phyloP scores from a whole-genome alignment of 2,888 invertebrate species.

The Dryococelus australis region DNA sequence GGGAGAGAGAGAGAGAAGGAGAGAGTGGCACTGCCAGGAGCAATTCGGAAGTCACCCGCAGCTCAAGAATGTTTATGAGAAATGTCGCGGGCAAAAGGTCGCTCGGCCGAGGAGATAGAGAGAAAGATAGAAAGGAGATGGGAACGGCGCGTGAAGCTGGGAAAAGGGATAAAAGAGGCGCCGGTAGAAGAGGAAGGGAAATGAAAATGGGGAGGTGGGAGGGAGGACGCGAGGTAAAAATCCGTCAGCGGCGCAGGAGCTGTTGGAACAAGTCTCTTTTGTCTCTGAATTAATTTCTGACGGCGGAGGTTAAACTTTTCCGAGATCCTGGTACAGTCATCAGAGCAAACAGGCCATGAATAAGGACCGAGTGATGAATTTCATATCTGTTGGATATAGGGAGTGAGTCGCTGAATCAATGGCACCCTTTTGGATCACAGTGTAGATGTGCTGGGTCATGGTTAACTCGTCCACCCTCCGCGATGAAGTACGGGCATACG shows the following conservation, averaged over 20 bases:
- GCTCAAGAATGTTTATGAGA: not conserved
- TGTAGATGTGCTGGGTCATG: too few relatives aligned
- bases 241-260: not conserved
- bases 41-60: not conserved
- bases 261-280: not conserved
- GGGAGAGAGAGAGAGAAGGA: not conserved
- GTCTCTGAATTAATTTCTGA: conserved; percentile 8
- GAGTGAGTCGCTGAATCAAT: not conserved
- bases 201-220: not conserved
- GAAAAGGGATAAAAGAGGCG: not conserved
- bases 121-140: not conserved
- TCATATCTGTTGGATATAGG: not conserved
- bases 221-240: not conserved
- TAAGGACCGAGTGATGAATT: not conserved
- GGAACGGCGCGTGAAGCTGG: not conserved
- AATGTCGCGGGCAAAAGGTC: not conserved
- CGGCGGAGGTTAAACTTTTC: not conserved
- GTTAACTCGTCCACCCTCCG: too few relatives aligned
- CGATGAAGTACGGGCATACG: too few relatives aligned
- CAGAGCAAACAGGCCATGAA: not conserved
- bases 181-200: not conserved
- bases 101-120: not conserved
- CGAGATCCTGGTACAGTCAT: not conserved
- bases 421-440: not conserved
- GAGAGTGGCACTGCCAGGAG: not conserved